Base-by-base conservation (phyloP, 2,113 vertebrate species). In the Symphodus melops region DNA sequence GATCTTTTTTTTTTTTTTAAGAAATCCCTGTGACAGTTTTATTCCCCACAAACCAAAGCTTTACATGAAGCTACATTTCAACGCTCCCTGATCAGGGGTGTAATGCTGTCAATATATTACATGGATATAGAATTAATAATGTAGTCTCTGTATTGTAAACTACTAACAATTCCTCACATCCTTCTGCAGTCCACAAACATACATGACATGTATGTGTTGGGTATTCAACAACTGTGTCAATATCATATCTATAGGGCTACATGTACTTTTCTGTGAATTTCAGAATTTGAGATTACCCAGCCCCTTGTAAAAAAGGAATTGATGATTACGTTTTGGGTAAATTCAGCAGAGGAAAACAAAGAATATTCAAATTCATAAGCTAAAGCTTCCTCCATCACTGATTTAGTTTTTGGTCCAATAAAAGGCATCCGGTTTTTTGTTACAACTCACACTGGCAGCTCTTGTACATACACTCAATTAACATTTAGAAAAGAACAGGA, bases 371-470 rank as follows among this genome's bases (percentile, higher is more conserved):
- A 51, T 56, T 11, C 23, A 42, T 11, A 42, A 70, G 14, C 0
- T 1, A 58, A 10, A 33, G 13, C 20, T 58, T 52, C 6, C 44
- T 55, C 48, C 28, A 58, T 51, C 17, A 49, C 23, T 62, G 61
- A 75, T 72, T 71, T 54, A 42, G 52, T 56, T 61, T 59, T 63
- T 21, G 69, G 20, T 20, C 59, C 46, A 52, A 53, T 44, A 21
- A 57, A 54, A 72, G 28, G 23, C 61, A 57, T 3, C 9, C 12
- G 51, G 59, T 59, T 63, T 1, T 8, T 64, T 14, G 82, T 80
- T 72, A 66, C 46, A 61, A n/a, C 58, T 46, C 13, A 61, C 21
- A 52, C 3, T 23, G 61, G 42, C 44, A 56, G 42, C 41, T 52
- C 54, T 41, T 36, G 20, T 37, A 5, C 13, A 61, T 23, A 19